Percentiles rank a stretch among this genome's conserved stretches.
These are phyloP conservation scores for Aphelinus certus DNA, from an alignment of 1,140 invertebrate genomes.

Conservation along the genomic window DNA sequence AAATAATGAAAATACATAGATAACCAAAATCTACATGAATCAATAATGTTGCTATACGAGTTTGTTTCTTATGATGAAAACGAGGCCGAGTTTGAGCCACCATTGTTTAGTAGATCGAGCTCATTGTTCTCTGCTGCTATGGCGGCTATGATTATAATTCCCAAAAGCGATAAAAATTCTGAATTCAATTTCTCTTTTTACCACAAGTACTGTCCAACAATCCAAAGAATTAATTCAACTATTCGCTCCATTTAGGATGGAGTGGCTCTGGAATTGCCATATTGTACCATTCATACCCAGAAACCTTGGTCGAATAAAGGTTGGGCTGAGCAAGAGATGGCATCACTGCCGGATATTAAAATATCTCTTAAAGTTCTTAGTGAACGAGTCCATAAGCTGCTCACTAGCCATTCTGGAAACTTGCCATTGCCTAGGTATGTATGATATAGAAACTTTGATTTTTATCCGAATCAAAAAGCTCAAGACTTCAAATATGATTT, in stretches of 20 bases:
- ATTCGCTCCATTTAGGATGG: conserved; percentile 58
- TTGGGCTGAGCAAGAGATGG: conserved; percentile 79
- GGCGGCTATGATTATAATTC: conserved; percentile 52
- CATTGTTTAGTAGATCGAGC: conserved; percentile 52
- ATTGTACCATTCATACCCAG: conserved; percentile 71
- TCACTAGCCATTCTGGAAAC: conserved; percentile 76
- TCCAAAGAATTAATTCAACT: conserved; percentile 23
- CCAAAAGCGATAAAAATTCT: conserved; percentile 53
- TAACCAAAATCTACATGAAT: no score
- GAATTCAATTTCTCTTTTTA: conserved; percentile 34
- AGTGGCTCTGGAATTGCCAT: conserved; percentile 66
- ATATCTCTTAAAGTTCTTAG: conserved; percentile 74
- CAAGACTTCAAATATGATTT: not conserved
- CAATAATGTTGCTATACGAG: no score
- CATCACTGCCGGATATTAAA: conserved; percentile 77
- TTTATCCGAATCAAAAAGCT: not conserved
- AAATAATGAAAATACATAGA: no score
- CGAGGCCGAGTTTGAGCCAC: conserved; percentile 54
- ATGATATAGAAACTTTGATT: not conserved
- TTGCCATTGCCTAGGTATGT: conserved; percentile 77
- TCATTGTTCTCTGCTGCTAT: conserved; percentile 50
- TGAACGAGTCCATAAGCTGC: conserved; percentile 72
- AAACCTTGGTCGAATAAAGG: conserved; percentile 70
- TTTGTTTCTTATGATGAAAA: conserved; percentile 25
- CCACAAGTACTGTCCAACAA: no score